phyloP scores from a whole-genome alignment of 2,888 invertebrate species.

The Sepioteuthis lessoniana region DNA sequence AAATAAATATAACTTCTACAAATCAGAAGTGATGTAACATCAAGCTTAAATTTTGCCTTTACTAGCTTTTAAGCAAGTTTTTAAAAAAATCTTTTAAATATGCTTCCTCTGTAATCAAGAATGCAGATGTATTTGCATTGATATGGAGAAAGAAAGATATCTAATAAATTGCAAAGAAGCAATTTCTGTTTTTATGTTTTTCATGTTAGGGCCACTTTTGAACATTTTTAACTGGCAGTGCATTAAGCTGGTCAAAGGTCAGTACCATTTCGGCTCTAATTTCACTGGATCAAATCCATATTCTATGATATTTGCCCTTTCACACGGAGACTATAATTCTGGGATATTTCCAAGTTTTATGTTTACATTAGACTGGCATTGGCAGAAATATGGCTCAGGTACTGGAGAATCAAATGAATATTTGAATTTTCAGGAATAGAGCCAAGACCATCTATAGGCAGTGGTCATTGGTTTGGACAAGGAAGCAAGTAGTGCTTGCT shows the following conservation, averaged over 20 bases:
- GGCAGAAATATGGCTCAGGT: not conserved
- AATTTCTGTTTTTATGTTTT: not conserved
- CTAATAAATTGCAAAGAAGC: not conserved
- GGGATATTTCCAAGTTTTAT: not conserved
- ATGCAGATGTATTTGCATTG: not conserved
- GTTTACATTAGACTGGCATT: slow-evolving; percentile 33
- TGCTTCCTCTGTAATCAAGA: not conserved
- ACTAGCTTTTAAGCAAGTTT: no score
- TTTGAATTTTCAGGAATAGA: slow-evolving; percentile 9
- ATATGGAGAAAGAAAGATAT: not conserved
- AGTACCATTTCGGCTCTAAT: not conserved
- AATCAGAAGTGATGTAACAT: no score
- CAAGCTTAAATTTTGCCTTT: no score
- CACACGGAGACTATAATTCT: not conserved
- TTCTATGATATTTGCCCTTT: slow-evolving; percentile 20
- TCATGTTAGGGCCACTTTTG: not conserved
- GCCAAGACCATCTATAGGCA: not conserved
- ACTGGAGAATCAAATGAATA: not conserved
- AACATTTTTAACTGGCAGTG: not conserved
- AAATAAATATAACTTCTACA: no score
- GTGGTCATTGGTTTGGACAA: slow-evolving; percentile 33
- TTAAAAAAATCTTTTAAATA: no score
- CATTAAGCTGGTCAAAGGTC: not conserved
- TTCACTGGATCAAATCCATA: slow-evolving; percentile 12
- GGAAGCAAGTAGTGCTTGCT: not conserved